These are phyloP conservation scores for Onychostoma macrolepis DNA, from an alignment of 2,113 vertebrate species.

Conservation along the genomic window DNA sequence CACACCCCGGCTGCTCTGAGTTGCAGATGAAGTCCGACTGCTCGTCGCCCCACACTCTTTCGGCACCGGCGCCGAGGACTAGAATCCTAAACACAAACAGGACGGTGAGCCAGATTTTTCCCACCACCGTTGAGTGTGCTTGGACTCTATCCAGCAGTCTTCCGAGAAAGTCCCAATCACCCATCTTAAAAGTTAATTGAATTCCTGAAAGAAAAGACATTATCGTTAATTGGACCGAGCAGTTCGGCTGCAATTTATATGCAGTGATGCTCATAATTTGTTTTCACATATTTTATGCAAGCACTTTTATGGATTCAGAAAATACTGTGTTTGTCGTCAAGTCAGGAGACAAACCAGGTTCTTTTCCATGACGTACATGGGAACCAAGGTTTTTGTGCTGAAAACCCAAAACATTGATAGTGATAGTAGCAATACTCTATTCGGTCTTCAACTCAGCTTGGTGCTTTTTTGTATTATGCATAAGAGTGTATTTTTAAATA, in stretches of 20 bases:
- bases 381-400: conserved; percentile 64
- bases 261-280: not conserved
- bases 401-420: conserved; percentile 25
- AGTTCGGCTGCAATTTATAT: not conserved
- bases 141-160: conserved; percentile 93
- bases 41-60: conserved; percentile 96
- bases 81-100: conserved; percentile 97
- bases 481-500: not conserved
- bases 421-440: not conserved
- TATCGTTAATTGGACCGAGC: not conserved
- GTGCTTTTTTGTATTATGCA: not conserved
- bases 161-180: conserved; percentile 94
- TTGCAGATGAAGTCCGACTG: conserved; percentile 95
- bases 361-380: conserved; percentile 43
- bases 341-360: conserved; percentile 9
- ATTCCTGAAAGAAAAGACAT: conserved; percentile 24
- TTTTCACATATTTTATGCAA: not conserved
- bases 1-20: conserved; percentile 93
- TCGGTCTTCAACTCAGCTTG: not conserved
- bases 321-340: conserved; percentile 32
- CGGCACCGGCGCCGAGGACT: conserved; percentile 86
- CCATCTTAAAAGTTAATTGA: conserved; percentile 76
- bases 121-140: conserved; percentile 93
- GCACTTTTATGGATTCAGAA: not conserved
- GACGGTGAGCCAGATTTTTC: conserved; percentile 96